Conservation (phyloP, 2,888 invertebrate genomes). For the Willowsia nigromaculata region DNA sequence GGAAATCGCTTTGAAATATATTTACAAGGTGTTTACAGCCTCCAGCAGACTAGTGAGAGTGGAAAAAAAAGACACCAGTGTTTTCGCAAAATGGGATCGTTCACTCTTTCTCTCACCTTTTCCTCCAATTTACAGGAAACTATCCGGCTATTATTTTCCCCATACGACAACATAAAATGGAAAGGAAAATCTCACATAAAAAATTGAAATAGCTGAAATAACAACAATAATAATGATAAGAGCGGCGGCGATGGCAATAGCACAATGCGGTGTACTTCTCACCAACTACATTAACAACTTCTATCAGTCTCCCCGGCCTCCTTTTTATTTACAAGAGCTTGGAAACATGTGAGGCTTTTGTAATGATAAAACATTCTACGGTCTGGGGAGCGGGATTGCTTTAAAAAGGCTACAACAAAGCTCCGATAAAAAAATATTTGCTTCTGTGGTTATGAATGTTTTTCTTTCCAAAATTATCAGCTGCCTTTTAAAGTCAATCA, state of each 20-base stretch:
- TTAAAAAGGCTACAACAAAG: no score
- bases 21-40: conserved; percentile 25
- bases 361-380: no score
- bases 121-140: not conserved
- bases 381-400: no score
- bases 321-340: no score
- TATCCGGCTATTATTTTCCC: not conserved
- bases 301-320: no score
- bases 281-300: no score
- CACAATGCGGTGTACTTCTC: no score
- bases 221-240: not conserved
- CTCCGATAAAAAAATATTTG: no score
- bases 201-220: not conserved
- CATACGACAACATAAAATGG: conserved; percentile 1
- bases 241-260: not conserved
- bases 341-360: no score
- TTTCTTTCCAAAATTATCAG: not conserved
- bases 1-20: not conserved
- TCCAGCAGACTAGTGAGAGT: not conserved
- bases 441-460: not conserved
- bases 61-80: not conserved
- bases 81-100: not conserved
- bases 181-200: not conserved
- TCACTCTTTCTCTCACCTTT: conserved; percentile 20
- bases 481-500: not conserved